Evolutionary conservation across 2,113 vertebrate genomes (phyloP), one percentile per base, ranked within the genome.

Genomic region (Arothron firmamentum): DNA sequence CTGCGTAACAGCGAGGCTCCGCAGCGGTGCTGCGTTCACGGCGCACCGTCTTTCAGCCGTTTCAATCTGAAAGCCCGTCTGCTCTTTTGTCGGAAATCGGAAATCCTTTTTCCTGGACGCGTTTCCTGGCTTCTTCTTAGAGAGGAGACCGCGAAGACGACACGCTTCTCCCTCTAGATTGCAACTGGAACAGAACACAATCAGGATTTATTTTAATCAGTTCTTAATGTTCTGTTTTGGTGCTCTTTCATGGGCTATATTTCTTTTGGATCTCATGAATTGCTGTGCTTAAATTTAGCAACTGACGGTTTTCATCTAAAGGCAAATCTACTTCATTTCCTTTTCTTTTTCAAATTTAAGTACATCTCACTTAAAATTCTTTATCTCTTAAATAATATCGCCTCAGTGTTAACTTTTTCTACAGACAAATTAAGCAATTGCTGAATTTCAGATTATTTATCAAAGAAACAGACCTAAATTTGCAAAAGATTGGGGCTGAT

Each of bases 81-180:
- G 89, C 84, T 90, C 89, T 90, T 88, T 87, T 84, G 91, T 94
- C 92, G 90, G 93, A 95, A 94, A 94, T 92, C 95, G 95, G 96
- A 98, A 97, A 95, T 98, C 96, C 95, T 96, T 93, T 95, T 98
- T 98, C 96, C 96, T 98, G 96, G 91, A 98, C 95, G 94, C 96
- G 93, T 94, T 98, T 98, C 96, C 96, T 98, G 95, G 91, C 90
- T 93, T 87, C 90, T 93, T 86, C 87, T 61, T 78, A 43, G 66
- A 70, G 68, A 74, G 71, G 85, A 83, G 69, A 78, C 65, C 67
- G 67, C 56, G n/a, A 23, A 62, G 72, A 74, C 52, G 70, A 87
- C 77, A 78, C 13, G 84, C 70, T 74, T 45, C 63, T 69, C 7
- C 60, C 78, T 56, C 66, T 63, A 67, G 50, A 59, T 61, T 47